Base-by-base conservation (phyloP, 2,888 invertebrate species). In the Siphlonurus alternatus region DNA sequence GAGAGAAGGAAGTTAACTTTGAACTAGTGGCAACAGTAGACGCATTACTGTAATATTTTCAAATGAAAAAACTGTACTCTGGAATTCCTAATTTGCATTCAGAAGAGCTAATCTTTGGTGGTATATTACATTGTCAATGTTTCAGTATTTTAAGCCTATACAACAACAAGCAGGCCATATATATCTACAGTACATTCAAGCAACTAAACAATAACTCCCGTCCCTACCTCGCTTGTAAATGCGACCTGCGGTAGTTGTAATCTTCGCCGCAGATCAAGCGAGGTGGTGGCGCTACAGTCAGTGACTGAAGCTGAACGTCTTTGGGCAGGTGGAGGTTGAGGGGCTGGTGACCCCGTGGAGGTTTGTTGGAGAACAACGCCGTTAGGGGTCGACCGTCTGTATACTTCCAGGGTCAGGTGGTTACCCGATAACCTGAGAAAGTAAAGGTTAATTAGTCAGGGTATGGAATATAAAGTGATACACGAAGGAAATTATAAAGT, bases 161-260 rank as follows among this genome's bases (percentile, higher is more conserved):
- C n/a, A n/a, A n/a, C n/a, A n/a, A n/a, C n/a, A n/a, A n/a, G n/a
- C n/a, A n/a, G n/a, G n/a, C n/a, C n/a, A n/a, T n/a, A n/a, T n/a
- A n/a, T n/a, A n/a, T n/a, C n/a, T n/a, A n/a, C n/a, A n/a, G n/a
- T n/a, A n/a, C n/a, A n/a, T n/a, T n/a, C n/a, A n/a, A n/a, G n/a
- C n/a, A n/a, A n/a, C n/a, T 79, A 90, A 71, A 91, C 90, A 72
- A 91, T 84, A 71, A 91, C 87, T 67, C 90, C 90, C 71, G 83
- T 87, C 88, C 91, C 90, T 84, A 92, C 91, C 91, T 92, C 91
- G 76, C 88, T 87, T 74, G 85, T 89, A 78, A 91, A 91, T 63
- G 91, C 88, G 74, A 92, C 89, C 24, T 65, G 65, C 22, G 88
- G 88, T 71, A 88, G 77, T 71, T 87, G 83, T 23, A 88, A 79